These are phyloP conservation scores for Orchestia grillus DNA, from an alignment of 1,140 invertebrate genomes.

Conservation along the genomic window DNA sequence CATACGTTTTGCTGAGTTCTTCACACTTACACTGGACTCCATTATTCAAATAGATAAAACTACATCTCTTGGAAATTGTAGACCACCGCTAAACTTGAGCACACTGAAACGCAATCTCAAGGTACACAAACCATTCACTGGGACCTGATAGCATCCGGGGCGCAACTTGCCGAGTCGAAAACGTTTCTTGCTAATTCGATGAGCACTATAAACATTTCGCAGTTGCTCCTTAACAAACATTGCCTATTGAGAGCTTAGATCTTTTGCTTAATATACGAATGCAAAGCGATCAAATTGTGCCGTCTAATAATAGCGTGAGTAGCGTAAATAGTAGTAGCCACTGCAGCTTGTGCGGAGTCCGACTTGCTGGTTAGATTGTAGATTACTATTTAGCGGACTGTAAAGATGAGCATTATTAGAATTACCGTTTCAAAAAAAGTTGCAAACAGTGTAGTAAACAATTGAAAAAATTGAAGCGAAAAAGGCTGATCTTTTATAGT, in stretches of 20 bases:
- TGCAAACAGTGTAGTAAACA: neutral
- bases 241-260: neutral
- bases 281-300: neutral
- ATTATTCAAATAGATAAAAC: conserved; percentile 45
- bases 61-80: neutral
- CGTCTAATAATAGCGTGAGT: neutral
- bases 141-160: conserved; percentile 12
- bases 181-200: neutral
- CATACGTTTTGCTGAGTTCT: conserved; percentile 1
- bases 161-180: neutral
- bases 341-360: neutral
- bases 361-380: neutral
- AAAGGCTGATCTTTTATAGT: neutral
- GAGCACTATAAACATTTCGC: neutral
- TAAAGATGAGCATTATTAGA: neutral
- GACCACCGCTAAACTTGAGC: neutral
- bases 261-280: neutral
- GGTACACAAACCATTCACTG: conserved; percentile 18
- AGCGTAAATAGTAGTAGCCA: neutral
- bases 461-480: neutral
- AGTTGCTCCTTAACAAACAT: neutral
- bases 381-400: neutral
- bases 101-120: conserved; percentile 32
- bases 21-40: neutral
- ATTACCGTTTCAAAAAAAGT: neutral